Conservation (phyloP, 1,140 invertebrate genomes). For the Brachionus manjavacas region DNA sequence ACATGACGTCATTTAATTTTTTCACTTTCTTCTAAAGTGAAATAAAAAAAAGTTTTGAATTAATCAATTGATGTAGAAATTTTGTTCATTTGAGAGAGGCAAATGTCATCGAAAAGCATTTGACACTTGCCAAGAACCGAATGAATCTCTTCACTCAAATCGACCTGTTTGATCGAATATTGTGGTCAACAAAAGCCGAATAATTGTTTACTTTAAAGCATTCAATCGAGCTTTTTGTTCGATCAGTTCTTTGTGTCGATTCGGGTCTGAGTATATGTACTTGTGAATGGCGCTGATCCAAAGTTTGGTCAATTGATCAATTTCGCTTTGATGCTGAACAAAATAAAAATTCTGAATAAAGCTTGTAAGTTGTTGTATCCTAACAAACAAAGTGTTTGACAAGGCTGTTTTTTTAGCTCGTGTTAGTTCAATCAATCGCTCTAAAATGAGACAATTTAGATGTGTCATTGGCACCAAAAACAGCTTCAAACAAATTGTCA, state of each 20-base stretch:
- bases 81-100: not conserved
- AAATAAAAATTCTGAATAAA: slow-evolving; percentile 8
- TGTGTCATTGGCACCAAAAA: not conserved
- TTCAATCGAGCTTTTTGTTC: not conserved
- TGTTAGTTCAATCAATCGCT: not conserved
- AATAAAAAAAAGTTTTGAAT: not conserved
- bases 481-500: not conserved
- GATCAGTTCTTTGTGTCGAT: not conserved
- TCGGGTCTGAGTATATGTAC: not conserved
- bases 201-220: not conserved
- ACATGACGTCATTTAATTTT: not conserved
- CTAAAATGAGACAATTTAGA: not conserved
- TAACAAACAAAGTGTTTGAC: not conserved
- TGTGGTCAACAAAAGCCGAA: not conserved
- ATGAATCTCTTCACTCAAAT: not conserved
- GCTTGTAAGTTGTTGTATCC: not conserved
- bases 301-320: not conserved
- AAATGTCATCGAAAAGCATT: not conserved
- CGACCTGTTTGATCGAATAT: not conserved
- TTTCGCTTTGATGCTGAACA: not conserved
- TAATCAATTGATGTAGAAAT: not conserved
- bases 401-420: not conserved
- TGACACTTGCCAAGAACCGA: not conserved
- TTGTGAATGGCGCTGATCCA: not conserved
- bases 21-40: not conserved